These are phyloP conservation scores for Tyrannus savana DNA, from an alignment of 2,113 vertebrate genomes.

Conservation along the genomic window DNA sequence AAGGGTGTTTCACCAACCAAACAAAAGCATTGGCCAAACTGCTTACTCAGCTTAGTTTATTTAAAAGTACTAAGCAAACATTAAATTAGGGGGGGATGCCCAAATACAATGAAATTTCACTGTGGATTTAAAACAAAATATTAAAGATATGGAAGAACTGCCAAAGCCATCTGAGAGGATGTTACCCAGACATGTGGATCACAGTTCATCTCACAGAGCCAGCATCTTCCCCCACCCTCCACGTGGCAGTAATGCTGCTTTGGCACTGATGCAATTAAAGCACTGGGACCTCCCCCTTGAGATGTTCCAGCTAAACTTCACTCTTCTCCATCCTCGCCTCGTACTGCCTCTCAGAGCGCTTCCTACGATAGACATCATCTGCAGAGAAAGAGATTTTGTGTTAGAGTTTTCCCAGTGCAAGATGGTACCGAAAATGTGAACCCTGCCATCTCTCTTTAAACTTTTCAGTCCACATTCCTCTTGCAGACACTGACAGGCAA, in stretches of 20 bases:
- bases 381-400: constrained; percentile 37
- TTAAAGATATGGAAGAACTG: background rate
- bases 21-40: background rate
- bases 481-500: background rate
- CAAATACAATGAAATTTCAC: background rate
- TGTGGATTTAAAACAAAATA: background rate
- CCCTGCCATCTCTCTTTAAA: background rate
- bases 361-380: constrained; percentile 98
- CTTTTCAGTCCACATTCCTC: background rate
- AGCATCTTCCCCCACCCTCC: background rate
- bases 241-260: background rate
- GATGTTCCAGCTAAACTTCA: constrained; percentile 39
- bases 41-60: background rate
- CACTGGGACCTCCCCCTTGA: constrained; percentile 42
- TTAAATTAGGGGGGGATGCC: background rate
- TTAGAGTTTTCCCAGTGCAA: background rate
- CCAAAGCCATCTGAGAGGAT: background rate
- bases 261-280: background rate
- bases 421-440: background rate
- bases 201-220: background rate
- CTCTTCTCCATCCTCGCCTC: constrained; percentile 76
- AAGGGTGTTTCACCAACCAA: background rate
- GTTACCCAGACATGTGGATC: background rate
- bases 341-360: constrained; percentile 86
- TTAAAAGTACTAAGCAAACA: background rate